phyloP scores from a whole-genome alignment of 2,888 invertebrate species.

The Aphodius sticticus region DNA sequence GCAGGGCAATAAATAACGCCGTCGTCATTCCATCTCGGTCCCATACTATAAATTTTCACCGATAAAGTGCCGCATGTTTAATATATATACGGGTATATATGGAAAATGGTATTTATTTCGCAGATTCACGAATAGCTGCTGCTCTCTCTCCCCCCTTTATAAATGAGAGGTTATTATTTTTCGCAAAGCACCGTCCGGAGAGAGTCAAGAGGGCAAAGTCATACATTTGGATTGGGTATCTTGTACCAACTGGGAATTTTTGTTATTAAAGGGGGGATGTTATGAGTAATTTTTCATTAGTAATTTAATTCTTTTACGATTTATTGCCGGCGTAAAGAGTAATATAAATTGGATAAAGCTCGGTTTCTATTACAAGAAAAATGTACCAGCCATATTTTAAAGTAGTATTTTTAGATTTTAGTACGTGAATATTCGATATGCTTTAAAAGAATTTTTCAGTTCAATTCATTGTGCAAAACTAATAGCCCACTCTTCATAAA shows the following conservation, averaged over 20 bases:
- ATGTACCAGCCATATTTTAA: not conserved
- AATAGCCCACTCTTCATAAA: too few species aligned
- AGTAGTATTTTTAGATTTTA: too few species aligned
- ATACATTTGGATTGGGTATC: slow-evolving; percentile 4
- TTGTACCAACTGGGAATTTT: not conserved
- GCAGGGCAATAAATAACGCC: not conserved
- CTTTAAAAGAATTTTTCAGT: too few species aligned
- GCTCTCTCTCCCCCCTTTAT: not conserved
- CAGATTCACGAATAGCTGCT: not conserved
- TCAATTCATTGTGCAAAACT: too few species aligned
- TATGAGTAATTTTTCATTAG: not conserved
- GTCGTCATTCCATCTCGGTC: slow-evolving; percentile 4
- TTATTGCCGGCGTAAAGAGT: not conserved
- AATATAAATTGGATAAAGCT: not conserved
- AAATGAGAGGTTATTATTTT: not conserved
- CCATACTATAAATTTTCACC: slow-evolving; percentile 4
- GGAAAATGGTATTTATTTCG: slow-evolving; percentile 4
- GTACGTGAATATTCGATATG: too few species aligned
- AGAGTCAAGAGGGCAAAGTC: not conserved
- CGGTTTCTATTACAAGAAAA: not conserved
- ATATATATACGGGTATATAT: not conserved
- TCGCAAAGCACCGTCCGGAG: not conserved
- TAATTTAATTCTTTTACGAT: not conserved
- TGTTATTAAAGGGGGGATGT: not conserved
- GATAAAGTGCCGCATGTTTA: not conserved